Conservation (phyloP, 2,888 invertebrate species). For the Baccha elongata region DNA sequence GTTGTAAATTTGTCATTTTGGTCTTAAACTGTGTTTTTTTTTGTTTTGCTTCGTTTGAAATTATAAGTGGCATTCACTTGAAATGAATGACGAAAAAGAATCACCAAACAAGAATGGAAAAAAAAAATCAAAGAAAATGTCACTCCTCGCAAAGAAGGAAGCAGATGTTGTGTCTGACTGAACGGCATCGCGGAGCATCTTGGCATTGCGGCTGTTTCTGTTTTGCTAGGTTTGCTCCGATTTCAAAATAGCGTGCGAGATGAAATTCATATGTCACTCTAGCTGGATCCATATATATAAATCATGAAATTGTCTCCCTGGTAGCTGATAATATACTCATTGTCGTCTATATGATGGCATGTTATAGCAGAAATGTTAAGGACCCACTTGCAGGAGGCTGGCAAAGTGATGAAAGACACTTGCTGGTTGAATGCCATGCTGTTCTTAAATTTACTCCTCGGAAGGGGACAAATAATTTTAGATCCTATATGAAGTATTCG, state of each 20-base stretch:
- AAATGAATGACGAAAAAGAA: constrained; percentile 29
- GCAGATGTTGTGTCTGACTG: constrained; percentile 57
- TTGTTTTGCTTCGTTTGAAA: constrained; percentile 19
- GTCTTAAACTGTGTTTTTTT: constrained; percentile 38
- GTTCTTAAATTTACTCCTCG: constrained; percentile 21
- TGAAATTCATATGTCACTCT: constrained; percentile 66
- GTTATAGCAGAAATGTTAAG: constrained; percentile 45
- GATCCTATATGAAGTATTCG: constrained; percentile 53
- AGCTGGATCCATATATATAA: constrained; percentile 43
- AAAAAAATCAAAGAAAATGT: constrained; percentile 54
- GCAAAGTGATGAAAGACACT: constrained; percentile 70
- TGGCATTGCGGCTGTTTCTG: neutral
- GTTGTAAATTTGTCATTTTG: constrained; percentile 72
- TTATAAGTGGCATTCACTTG: constrained; percentile 54
- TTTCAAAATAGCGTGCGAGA: constrained; percentile 63
- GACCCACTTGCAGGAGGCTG: constrained; percentile 71
- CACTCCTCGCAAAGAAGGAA: constrained; percentile 67
- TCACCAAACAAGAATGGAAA: neutral
- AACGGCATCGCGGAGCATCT: neutral
- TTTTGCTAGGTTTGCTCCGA: constrained; percentile 61
- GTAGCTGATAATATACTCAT: constrained; percentile 8
- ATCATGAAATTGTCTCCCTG: constrained; percentile 62
- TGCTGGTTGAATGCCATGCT: constrained; percentile 46
- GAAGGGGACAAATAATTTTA: constrained; percentile 52
- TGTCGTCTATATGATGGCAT: constrained; percentile 8